These are phyloP conservation scores for Opisthograptis luteolata DNA, from an alignment of 2,888 invertebrate species.

Conservation along the genomic window DNA sequence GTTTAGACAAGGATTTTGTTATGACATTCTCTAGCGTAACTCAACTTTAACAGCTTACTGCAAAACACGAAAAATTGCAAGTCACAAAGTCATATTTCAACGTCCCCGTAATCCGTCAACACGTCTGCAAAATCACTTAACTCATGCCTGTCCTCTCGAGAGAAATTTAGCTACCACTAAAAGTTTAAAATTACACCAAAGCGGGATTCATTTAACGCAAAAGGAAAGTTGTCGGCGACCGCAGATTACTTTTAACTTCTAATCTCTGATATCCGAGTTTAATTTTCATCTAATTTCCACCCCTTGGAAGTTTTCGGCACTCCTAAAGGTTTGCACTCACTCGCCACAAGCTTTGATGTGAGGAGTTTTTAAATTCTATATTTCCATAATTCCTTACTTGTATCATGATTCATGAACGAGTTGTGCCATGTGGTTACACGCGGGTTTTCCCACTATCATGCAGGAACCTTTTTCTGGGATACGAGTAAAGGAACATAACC, in stretches of 20 bases:
- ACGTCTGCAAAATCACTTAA: slow-evolving; percentile 11
- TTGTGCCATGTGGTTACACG: too few species aligned
- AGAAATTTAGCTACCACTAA: slow-evolving; percentile 18
- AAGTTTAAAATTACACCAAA: slow-evolving; percentile 18
- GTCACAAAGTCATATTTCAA: slow-evolving; percentile 1
- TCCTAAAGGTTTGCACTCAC: slow-evolving; percentile 25
- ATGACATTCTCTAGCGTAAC: too few species aligned
- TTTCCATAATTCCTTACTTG: too few species aligned
- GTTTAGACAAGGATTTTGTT: too few species aligned
- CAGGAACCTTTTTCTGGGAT: too few species aligned
- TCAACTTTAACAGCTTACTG: too few species aligned
- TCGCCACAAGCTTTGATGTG: neutral
- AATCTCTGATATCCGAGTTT: slow-evolving; percentile 58
- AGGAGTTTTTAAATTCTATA: neutral
- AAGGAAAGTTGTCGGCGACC: slow-evolving; percentile 46
- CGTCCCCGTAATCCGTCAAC: neutral
- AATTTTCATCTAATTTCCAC: slow-evolving; percentile 62
- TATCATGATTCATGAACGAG: too few species aligned
- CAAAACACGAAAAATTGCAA: too few species aligned
- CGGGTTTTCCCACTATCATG: too few species aligned
- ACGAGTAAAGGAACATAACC: too few species aligned
- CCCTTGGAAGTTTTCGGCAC: slow-evolving; percentile 45
- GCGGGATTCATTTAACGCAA: slow-evolving; percentile 35
- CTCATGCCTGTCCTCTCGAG: neutral
- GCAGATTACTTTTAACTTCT: slow-evolving; percentile 63